Percentiles rank a stretch among this genome's conserved stretches.
Conservation (phyloP, 2,888 invertebrate species). For the Parthenolecanium corni region DNA sequence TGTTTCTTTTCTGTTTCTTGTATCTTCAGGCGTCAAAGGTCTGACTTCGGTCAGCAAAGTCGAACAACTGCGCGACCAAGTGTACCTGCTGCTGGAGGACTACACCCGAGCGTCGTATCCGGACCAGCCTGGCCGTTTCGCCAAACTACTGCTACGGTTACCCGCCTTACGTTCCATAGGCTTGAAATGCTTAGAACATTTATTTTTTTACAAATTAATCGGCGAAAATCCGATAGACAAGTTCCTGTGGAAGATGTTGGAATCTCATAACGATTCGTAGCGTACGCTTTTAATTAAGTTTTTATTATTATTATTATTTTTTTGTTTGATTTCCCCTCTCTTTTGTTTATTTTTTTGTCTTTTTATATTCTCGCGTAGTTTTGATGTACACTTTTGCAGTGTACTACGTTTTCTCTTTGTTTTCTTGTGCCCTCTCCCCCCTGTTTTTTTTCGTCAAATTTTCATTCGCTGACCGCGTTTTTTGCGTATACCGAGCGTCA, state of each 20-base stretch:
- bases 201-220: conserved; percentile 86
- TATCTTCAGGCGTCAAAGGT: conserved; percentile 76
- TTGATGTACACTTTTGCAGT: background rate
- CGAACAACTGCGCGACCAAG: conserved; percentile 82
- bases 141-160: conserved; percentile 77
- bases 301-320: background rate
- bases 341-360: background rate
- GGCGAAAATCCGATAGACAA: conserved; percentile 75
- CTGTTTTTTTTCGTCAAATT: background rate
- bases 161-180: conserved; percentile 84
- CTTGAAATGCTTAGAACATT: conserved; percentile 85
- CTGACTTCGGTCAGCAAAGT: conserved; percentile 71
- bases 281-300: conserved; percentile 6
- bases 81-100: conserved; percentile 89
- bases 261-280: conserved; percentile 40
- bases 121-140: conserved; percentile 87
- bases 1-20: conserved; percentile 25
- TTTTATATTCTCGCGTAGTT: background rate
- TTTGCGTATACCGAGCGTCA: background rate
- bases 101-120: conserved; percentile 81
- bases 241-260: conserved; percentile 71
- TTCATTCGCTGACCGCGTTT: background rate
- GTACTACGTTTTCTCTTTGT: background rate
- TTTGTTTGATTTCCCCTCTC: background rate
- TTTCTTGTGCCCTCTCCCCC: background rate